phyloP scores from a whole-genome alignment of 2,113 vertebrate genomes.

The Psilopogon haemacephalus region DNA sequence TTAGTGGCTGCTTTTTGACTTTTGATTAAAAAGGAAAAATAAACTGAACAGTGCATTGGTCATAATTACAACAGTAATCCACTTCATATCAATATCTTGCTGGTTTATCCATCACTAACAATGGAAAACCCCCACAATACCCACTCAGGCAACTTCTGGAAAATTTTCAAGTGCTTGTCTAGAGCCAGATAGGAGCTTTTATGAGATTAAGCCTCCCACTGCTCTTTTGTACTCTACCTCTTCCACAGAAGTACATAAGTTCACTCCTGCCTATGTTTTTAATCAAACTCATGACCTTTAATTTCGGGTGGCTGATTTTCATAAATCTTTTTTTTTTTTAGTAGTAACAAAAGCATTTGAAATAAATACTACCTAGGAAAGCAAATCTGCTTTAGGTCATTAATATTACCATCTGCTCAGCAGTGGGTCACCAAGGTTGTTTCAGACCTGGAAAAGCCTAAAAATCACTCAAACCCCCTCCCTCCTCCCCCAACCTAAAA shows the following conservation, averaged over 20 bases:
- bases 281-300: constrained; percentile 1
- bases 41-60: neutral
- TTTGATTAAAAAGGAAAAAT: neutral
- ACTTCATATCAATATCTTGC: neutral
- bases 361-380: neutral
- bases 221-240: neutral
- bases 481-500: no score
- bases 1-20: neutral
- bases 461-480: neutral
- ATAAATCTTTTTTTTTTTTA: neutral
- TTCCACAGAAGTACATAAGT: neutral
- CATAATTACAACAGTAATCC: neutral
- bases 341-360: neutral
- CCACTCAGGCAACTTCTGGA: neutral
- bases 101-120: constrained; percentile 7
- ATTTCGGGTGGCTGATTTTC: constrained; percentile 8
- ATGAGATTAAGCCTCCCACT: neutral
- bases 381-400: neutral
- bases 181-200: neutral
- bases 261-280: neutral
- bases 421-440: neutral
- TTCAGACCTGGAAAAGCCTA: neutral
- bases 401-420: neutral
- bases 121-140: neutral
- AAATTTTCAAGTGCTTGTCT: neutral